These are phyloP conservation scores for Oopsacas minuta DNA, from an alignment of 37 sponge, comb jelly and placozoan species.

Conservation along the genomic window DNA sequence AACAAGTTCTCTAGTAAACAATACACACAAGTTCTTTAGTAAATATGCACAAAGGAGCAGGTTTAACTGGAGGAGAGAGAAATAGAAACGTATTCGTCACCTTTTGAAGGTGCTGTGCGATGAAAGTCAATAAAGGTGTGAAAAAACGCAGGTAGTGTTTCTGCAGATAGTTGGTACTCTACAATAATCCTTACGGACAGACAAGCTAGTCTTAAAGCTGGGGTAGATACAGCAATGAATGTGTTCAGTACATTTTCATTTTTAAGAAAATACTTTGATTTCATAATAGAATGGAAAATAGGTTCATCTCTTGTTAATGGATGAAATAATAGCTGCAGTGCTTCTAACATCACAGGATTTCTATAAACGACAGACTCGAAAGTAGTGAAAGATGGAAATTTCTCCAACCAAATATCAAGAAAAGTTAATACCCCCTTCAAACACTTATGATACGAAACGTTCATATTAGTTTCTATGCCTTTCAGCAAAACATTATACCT, in stretches of 20 bases:
- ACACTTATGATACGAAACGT: too few species aligned
- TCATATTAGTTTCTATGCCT: too few species aligned
- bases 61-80: too few species aligned
- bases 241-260: background rate
- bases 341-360: background rate
- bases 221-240: background rate
- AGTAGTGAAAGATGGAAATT: background rate
- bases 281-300: background rate
- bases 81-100: background rate
- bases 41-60: too few species aligned
- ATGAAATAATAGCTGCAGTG: background rate
- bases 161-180: background rate
- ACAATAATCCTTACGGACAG: too few species aligned
- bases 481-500: too few species aligned
- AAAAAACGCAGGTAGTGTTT: background rate
- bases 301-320: background rate
- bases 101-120: background rate
- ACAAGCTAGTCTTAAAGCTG: too few species aligned
- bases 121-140: background rate
- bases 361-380: background rate
- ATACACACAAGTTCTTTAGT: too few species aligned
- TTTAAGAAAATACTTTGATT: background rate
- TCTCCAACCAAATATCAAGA: background rate
- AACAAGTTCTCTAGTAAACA: too few species aligned
- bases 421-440: too few species aligned